phyloP scores from a whole-genome alignment of 2,797 vertebrate species.

The Enteromius anoplus region DNA sequence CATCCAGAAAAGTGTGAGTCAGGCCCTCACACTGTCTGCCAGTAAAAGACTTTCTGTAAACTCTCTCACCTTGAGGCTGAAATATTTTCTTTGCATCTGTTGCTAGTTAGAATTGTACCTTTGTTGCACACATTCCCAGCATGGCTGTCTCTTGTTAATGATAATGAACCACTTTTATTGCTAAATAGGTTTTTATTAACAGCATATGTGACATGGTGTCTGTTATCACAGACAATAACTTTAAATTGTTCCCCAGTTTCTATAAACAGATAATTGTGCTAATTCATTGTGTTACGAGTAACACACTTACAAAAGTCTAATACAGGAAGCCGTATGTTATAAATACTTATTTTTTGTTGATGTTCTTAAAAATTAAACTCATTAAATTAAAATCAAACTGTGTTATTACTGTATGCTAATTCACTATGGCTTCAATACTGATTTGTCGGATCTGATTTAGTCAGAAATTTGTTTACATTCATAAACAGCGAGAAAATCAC shows the following conservation, averaged over 20 bases:
- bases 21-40: conserved; percentile 10
- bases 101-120: conserved; percentile 17
- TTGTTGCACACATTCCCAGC: conserved; percentile 12
- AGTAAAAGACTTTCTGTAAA: conserved; percentile 12
- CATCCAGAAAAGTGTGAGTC: not conserved
- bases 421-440: not conserved
- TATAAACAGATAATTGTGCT: not conserved
- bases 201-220: not conserved
- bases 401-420: not conserved
- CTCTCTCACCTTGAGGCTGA: conserved; percentile 24
- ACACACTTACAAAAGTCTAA: not conserved
- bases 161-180: conserved; percentile 12
- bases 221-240: not conserved
- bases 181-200: conserved; percentile 1
- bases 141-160: not conserved
- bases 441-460: not conserved
- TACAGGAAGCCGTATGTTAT: not conserved
- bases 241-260: not conserved
- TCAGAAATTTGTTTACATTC: not conserved
- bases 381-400: too few species aligned
- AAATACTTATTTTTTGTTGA: not conserved
- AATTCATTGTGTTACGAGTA: not conserved
- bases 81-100: conserved; percentile 31
- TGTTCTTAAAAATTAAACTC: not conserved
- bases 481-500: not conserved